Evolutionary conservation across 2,888 invertebrate genomes (phyloP).

Genomic region (Drosophila quinaria): DNA sequence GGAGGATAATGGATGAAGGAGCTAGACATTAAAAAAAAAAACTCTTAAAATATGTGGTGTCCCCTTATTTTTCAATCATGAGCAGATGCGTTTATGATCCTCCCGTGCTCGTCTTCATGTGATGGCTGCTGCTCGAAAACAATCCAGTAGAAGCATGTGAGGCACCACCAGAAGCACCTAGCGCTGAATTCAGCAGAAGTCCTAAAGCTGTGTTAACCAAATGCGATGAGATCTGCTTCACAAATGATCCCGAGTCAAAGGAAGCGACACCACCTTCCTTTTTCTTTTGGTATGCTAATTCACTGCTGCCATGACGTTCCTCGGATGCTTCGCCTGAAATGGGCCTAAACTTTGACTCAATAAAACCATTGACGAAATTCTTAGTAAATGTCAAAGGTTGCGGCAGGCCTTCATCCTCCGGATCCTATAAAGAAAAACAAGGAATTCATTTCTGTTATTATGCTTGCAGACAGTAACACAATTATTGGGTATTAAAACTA

Average conservation of each 20-base stretch:
- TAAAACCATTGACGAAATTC: constrained; percentile 80
- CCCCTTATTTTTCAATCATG: not conserved
- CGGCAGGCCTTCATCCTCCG: constrained; percentile 85
- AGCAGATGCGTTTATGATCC: not conserved
- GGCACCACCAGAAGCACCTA: constrained; percentile 84
- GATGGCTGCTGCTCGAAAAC: constrained; percentile 57
- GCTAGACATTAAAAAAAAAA: too few relatives aligned
- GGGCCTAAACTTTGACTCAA: constrained; percentile 81
- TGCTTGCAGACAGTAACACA: not conserved
- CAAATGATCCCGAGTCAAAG: constrained; percentile 83
- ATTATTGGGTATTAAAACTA: too few relatives aligned
- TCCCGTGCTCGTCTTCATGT: constrained; percentile 44
- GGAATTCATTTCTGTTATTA: not conserved
- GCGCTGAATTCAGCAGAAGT: constrained; percentile 81
- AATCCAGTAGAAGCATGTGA: constrained; percentile 80
- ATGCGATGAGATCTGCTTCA: constrained; percentile 83
- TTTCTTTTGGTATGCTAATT: constrained; percentile 43
- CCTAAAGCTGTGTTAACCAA: constrained; percentile 83
- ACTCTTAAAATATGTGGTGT: too few relatives aligned
- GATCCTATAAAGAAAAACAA: constrained; percentile 75
- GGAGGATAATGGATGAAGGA: too few relatives aligned
- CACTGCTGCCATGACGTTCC: constrained; percentile 64
- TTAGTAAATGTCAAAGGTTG: constrained; percentile 82
- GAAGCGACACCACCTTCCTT: constrained; percentile 41
- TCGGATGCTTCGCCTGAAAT: constrained; percentile 59